Conservation (phyloP, 2,888 invertebrate genomes). For the Minunthozetes semirufus region DNA sequence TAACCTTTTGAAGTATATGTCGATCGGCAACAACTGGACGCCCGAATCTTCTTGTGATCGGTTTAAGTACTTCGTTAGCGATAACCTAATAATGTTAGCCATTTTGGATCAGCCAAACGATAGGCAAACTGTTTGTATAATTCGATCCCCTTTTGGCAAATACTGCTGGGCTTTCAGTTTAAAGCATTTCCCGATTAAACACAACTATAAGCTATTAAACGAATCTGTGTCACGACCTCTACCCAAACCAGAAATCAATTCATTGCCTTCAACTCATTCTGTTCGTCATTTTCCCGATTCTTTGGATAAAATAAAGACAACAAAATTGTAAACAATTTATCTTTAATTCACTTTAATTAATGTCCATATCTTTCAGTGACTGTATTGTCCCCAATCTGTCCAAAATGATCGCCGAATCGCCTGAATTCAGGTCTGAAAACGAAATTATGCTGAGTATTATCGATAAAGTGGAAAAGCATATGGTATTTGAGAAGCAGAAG, state of each 20-base stretch:
- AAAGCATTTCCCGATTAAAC: slow-evolving; percentile 29
- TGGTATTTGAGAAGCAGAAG: slow-evolving; percentile 32
- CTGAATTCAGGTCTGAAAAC: slow-evolving; percentile 55
- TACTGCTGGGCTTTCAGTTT: slow-evolving; percentile 89
- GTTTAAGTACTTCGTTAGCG: slow-evolving; percentile 82
- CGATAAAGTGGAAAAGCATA: slow-evolving; percentile 47
- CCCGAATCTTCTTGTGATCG: slow-evolving; percentile 56
- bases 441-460: slow-evolving; percentile 59
- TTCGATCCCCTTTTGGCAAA: slow-evolving; percentile 86
- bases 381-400: slow-evolving; percentile 33
- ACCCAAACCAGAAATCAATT: slow-evolving; percentile 57
- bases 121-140: slow-evolving; percentile 50
- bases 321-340: slow-evolving; percentile 62
- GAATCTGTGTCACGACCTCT: slow-evolving; percentile 56
- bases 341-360: slow-evolving; percentile 29
- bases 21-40: slow-evolving; percentile 53
- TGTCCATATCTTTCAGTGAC: slow-evolving; percentile 9
- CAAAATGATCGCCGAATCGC: slow-evolving; percentile 32
- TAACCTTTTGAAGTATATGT: slow-evolving; percentile 66
- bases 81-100: slow-evolving; percentile 79
- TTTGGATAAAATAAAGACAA: slow-evolving; percentile 68
- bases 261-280: slow-evolving; percentile 48
- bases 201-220: neutral
- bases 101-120: slow-evolving; percentile 61
- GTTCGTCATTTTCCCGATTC: slow-evolving; percentile 72